A percentile compares a stretch with the other conserved stretches of the same genome.
phyloP scores from a whole-genome alignment of 2,797 vertebrate species.

The Cephalopachus bancanus region DNA sequence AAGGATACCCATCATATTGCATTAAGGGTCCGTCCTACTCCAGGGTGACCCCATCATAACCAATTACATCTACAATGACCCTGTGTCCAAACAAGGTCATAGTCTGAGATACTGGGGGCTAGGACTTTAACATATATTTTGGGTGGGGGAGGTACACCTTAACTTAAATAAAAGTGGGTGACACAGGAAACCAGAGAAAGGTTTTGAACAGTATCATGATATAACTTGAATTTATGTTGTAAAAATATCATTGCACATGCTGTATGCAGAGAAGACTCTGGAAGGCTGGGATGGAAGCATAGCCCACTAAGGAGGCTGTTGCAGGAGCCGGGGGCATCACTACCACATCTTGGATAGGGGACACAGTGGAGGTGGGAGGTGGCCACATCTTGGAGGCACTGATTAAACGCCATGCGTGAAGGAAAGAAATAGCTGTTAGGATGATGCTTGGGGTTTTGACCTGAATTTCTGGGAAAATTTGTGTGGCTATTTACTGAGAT shows the following conservation, averaged over 20 bases:
- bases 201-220: not conserved
- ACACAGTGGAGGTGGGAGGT: fast-evolving
- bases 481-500: not conserved
- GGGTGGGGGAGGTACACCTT: not conserved
- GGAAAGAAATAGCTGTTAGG: not conserved
- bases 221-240: not conserved
- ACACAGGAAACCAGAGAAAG: not conserved
- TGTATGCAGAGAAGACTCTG: not conserved
- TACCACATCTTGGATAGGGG: not conserved
- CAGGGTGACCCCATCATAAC: not conserved
- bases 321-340: fast-evolving
- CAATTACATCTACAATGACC: not conserved
- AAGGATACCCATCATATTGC: not conserved
- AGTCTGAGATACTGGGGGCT: not conserved
- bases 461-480: not conserved
- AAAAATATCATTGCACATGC: not conserved
- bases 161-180: not conserved
- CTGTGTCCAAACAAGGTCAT: not conserved
- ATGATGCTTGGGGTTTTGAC: not conserved
- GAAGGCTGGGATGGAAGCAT: not conserved
- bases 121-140: not conserved
- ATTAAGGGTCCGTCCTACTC: not conserved
- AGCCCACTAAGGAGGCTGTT: no score
- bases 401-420: not conserved
- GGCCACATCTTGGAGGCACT: not conserved